Percentiles rank a stretch among this genome's conserved stretches.
Evolutionary conservation across 2,797 vertebrate species (phyloP).

Genomic region (Helostoma temminkii): DNA sequence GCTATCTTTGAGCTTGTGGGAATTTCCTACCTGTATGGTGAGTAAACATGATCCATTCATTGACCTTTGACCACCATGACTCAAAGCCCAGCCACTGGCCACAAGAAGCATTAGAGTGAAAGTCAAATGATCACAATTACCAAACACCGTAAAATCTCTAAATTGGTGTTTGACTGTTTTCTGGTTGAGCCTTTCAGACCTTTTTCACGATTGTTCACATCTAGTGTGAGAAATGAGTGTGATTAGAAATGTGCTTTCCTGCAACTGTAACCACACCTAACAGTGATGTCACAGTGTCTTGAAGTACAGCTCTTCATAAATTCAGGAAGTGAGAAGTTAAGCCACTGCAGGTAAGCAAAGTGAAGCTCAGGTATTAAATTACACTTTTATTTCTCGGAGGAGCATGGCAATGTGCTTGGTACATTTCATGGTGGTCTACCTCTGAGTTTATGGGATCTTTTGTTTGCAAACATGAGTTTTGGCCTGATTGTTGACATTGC

Average conservation of each 20-base stretch:
- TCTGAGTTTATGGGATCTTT: not conserved
- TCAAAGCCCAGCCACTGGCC: too few species aligned
- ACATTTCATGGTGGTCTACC: not conserved
- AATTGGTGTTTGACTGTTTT: not conserved
- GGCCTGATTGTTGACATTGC: too few species aligned
- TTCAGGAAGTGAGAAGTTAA: not conserved
- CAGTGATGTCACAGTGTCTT: not conserved
- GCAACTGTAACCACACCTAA: not conserved
- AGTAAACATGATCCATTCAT: slow-evolving; percentile 62
- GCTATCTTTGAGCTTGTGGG: slow-evolving; percentile 97
- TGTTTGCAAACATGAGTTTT: not conserved
- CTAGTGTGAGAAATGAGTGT: too few species aligned
- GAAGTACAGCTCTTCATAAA: not conserved
- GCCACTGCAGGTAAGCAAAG: not conserved
- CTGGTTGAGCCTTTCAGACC: too few species aligned
- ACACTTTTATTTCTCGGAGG: not conserved
- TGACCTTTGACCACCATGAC: slow-evolving; percentile 2
- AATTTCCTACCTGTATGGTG: slow-evolving; percentile 95
- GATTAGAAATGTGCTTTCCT: not conserved
- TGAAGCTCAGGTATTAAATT: not conserved
- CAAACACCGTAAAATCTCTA: not conserved
- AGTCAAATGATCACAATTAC: not conserved
- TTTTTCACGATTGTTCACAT: too few species aligned
- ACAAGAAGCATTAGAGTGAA: not conserved
- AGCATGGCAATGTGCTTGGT: not conserved